phyloP scores from a whole-genome alignment of 1,140 invertebrate genomes.

The Wasmannia auropunctata region DNA sequence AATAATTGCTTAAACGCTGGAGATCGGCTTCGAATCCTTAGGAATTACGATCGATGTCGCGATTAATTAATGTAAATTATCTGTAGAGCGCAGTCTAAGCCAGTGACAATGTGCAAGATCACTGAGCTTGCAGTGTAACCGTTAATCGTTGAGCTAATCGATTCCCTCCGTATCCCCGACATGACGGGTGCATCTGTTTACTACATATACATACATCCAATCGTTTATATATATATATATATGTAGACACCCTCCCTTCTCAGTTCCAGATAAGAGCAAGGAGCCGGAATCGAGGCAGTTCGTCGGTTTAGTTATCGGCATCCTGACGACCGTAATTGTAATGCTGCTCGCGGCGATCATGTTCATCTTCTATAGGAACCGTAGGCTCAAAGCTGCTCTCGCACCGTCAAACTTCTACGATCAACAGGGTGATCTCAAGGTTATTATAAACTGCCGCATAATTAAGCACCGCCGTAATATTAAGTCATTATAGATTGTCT shows the following conservation, averaged over 20 bases:
- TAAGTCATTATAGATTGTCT: neutral
- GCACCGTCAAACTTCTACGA: constrained; percentile 79
- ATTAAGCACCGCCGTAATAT: neutral
- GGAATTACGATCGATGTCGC: neutral
- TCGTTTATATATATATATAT: neutral
- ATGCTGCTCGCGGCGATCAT: constrained; percentile 89
- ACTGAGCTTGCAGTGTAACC: constrained; percentile 40
- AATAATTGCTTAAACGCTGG: neutral
- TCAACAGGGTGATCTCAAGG: constrained; percentile 80
- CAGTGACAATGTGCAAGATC: constrained; percentile 49
- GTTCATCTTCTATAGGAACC: constrained; percentile 90
- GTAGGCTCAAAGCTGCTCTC: constrained; percentile 86
- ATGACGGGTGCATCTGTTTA: constrained; percentile 48
- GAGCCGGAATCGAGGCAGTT: constrained; percentile 87
- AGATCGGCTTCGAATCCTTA: neutral
- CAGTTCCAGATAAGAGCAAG: constrained; percentile 83
- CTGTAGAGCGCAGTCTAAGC: constrained; percentile 19
- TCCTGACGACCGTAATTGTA: constrained; percentile 90
- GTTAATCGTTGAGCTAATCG: constrained; percentile 55
- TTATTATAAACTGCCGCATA: constrained; percentile 50
- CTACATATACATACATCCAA: neutral
- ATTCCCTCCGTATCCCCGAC: constrained; percentile 40
- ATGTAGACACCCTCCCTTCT: neutral
- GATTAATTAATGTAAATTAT: constrained; percentile 57
- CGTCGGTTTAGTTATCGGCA: constrained; percentile 92